Conservation (phyloP, 2,113 vertebrate species). For the Laticauda laticaudata region DNA sequence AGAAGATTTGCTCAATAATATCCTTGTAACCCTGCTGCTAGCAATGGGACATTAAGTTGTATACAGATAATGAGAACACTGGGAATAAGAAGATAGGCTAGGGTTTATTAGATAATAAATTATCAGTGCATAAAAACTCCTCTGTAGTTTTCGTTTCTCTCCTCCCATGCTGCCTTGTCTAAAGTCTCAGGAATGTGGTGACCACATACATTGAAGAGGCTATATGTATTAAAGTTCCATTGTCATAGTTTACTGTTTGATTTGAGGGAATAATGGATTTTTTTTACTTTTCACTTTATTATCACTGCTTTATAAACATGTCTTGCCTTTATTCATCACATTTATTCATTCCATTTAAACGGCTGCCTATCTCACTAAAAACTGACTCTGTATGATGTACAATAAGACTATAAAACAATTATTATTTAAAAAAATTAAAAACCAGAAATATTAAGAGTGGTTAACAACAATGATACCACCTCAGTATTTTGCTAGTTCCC, state of each 20-base stretch:
- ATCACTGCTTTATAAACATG: conserved; percentile 24
- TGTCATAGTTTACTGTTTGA: conserved; percentile 52
- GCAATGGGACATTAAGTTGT: conserved; percentile 23
- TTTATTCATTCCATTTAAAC: neutral
- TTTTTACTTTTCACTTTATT: neutral
- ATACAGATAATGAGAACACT: conserved; percentile 55
- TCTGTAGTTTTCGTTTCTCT: conserved; percentile 27
- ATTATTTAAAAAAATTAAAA: neutral
- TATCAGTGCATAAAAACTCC: conserved; percentile 46
- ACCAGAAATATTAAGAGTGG: neutral
- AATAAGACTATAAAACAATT: neutral
- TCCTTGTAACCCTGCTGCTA: conserved; percentile 47
- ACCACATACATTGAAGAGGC: conserved; percentile 60
- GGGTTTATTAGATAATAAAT: conserved; percentile 69
- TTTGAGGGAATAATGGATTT: conserved; percentile 32
- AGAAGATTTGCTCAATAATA: conserved; percentile 32
- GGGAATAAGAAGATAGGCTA: conserved; percentile 53
- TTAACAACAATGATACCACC: neutral
- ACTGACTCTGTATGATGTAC: neutral
- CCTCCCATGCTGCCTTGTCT: conserved; percentile 38
- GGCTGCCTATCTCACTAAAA: neutral
- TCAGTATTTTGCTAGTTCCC: neutral
- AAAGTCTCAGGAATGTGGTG: conserved; percentile 52
- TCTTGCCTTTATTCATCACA: neutral
- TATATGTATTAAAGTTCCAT: conserved; percentile 60